phyloP scores from a whole-genome alignment of 2,113 vertebrate species.

The Pollimyrus isidori region DNA sequence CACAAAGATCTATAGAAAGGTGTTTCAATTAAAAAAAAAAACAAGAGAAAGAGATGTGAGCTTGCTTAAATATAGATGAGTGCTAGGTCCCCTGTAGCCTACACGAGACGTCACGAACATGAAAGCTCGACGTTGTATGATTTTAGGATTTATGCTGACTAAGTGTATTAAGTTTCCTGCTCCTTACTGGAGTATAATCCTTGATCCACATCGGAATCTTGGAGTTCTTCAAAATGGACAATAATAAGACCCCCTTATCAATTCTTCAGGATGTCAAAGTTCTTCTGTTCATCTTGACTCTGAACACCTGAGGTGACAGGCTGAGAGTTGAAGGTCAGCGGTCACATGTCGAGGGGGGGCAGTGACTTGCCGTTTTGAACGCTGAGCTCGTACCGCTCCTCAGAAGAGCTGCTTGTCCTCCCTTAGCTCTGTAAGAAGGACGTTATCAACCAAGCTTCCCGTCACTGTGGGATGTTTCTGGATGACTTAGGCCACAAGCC shows the following conservation, averaged over 20 bases:
- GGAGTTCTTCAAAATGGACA: not conserved
- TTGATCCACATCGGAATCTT: not conserved
- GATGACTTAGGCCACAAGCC: not conserved
- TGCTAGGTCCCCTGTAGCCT: not conserved
- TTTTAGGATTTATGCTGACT: not conserved
- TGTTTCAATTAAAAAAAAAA: conserved; percentile 4
- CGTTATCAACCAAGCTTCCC: not conserved
- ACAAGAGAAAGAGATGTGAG: not conserved
- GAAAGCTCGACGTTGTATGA: not conserved
- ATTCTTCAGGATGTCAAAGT: not conserved
- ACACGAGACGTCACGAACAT: not conserved
- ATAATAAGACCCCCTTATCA: not conserved
- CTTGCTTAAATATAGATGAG: not conserved
- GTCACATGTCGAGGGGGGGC: not conserved
- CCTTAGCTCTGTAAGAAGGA: not conserved
- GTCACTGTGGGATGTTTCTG: not conserved
- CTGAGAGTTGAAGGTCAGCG: not conserved
- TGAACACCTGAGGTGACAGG: no score
- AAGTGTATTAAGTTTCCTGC: not conserved
- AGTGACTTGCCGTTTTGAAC: not conserved
- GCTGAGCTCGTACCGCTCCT: not conserved
- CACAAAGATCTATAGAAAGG: not conserved
- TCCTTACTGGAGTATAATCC: not conserved
- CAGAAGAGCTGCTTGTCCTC: not conserved
- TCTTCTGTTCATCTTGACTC: not conserved